Evolutionary conservation across 2,113 vertebrate genomes (phyloP), one percentile per base, ranked within the genome.

Genomic region (Hystrix brachyura): DNA sequence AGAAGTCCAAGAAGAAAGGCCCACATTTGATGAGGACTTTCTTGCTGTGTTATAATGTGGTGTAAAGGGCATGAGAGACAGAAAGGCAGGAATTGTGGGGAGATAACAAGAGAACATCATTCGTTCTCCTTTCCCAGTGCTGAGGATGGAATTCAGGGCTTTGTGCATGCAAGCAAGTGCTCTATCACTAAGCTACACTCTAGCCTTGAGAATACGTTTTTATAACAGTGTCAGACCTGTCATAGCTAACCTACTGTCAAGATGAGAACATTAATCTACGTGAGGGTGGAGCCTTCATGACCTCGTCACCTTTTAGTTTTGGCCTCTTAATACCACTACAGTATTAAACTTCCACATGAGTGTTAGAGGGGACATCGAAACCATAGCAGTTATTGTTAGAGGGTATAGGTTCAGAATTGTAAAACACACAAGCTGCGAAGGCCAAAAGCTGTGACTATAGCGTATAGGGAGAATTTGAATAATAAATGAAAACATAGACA

Each of bases 381-480:
- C 17, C 62, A 81, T 38, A 90, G 59, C 32, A 92, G 76, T 53
- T 90, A 72, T 21, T 93, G 21, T 91, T 94, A 76, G 82, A 88
- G 46, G 32, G 21, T 27, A 55, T 34, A 79, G 55, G 27, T 72
- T 97, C 60, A 84, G 57, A 90, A 87, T 46, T 87, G 27, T 51
- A 90, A 64, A 93, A 74, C 29, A 64, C 9, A 72, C 53, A 65
- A 94, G 14, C 48, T 74, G 34, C 60, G 92, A 94, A 80, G 67
- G 34, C 87, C 78, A 51, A 91, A 84, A 64, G 13, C 38, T 85
- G 18, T 90, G 55, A 32, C 21, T 86, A 25, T 15, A 90, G 4
- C 90, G 29, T 79, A 27, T 87, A 65, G 88, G 12, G 57, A 72
- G 78, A 62, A 4, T 95, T 60, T 88, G 64, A 65, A 88, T 90